Evolutionary conservation across 2,888 invertebrate species (phyloP).

Genomic region (Orthosia gothica): DNA sequence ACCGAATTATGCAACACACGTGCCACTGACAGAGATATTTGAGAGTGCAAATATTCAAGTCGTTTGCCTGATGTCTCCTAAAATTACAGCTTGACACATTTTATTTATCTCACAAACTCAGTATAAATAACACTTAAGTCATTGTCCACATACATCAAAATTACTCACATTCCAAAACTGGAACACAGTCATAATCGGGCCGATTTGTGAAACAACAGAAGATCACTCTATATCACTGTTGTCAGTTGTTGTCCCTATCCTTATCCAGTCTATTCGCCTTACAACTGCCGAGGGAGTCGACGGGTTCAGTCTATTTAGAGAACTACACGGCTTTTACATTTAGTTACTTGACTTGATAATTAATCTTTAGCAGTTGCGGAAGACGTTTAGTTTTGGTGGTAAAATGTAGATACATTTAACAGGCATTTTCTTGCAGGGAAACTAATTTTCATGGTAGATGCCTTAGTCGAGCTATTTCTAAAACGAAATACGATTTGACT

Average conservation of each 20-base stretch:
- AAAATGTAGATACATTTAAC: background rate
- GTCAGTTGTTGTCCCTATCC: conserved; percentile 25
- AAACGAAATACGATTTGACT: too few species aligned
- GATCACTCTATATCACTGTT: conserved; percentile 34
- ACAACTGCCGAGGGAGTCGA: conserved; percentile 19
- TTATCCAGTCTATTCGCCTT: background rate
- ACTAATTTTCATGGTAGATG: too few species aligned
- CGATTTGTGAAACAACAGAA: conserved; percentile 40
- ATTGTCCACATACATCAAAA: conserved; percentile 19
- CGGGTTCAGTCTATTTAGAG: background rate
- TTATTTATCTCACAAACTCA: background rate
- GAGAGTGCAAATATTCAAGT: background rate
- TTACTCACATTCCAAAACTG: conserved; percentile 11
- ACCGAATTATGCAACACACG: too few species aligned
- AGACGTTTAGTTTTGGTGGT: background rate
- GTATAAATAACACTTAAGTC: background rate
- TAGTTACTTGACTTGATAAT: conserved; percentile 32
- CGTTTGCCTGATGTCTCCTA: background rate
- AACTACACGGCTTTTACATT: conserved; percentile 27
- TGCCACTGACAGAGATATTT: too few species aligned
- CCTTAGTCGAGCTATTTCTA: too few species aligned
- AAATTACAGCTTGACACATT: background rate
- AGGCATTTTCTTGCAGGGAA: too few species aligned
- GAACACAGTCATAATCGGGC: conserved; percentile 13
- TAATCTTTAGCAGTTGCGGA: background rate